Evolutionary conservation across 2,888 invertebrate species (phyloP).

Genomic region (Diadegma fenestrale): DNA sequence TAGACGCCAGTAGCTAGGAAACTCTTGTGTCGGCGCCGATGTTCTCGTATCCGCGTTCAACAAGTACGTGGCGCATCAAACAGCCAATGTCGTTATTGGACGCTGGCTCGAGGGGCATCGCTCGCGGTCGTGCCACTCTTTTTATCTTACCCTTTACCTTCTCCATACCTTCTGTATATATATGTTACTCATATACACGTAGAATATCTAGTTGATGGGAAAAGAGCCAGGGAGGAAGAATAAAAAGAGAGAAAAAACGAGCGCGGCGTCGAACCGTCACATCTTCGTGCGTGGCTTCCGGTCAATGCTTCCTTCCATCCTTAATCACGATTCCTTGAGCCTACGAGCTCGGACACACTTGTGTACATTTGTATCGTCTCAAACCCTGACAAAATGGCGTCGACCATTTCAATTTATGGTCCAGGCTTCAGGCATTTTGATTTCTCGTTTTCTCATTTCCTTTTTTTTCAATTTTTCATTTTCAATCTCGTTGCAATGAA

Average conservation of each 20-base stretch:
- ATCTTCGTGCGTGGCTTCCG: conserved; percentile 84
- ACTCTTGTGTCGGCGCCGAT: conserved; percentile 46
- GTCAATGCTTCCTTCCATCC: conserved; percentile 82
- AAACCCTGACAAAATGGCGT: conserved; percentile 11
- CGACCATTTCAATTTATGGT: neutral
- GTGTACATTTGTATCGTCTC: conserved; percentile 23
- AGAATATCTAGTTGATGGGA: conserved; percentile 48
- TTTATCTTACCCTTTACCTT: neutral
- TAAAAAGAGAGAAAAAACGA: conserved; percentile 47
- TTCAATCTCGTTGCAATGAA: neutral
- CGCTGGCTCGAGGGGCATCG: conserved; percentile 30
- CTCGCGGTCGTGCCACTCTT: conserved; percentile 36
- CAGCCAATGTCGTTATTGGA: conserved; percentile 5
- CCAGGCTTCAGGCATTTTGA: neutral
- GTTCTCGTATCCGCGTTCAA: conserved; percentile 54
- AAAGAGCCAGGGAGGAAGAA: conserved; percentile 49
- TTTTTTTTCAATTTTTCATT: neutral
- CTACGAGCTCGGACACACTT: conserved; percentile 44
- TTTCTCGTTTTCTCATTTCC: neutral
- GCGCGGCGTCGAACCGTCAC: conserved; percentile 77
- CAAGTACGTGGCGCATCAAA: conserved; percentile 40
- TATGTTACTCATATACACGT: conserved; percentile 15
- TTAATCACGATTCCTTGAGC: conserved; percentile 75
- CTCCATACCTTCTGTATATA: conserved; percentile 15
- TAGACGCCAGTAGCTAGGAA: conserved; percentile 33